These are phyloP conservation scores for Drusus annulatus DNA, from an alignment of 1,140 invertebrate species.

Conservation along the genomic window DNA sequence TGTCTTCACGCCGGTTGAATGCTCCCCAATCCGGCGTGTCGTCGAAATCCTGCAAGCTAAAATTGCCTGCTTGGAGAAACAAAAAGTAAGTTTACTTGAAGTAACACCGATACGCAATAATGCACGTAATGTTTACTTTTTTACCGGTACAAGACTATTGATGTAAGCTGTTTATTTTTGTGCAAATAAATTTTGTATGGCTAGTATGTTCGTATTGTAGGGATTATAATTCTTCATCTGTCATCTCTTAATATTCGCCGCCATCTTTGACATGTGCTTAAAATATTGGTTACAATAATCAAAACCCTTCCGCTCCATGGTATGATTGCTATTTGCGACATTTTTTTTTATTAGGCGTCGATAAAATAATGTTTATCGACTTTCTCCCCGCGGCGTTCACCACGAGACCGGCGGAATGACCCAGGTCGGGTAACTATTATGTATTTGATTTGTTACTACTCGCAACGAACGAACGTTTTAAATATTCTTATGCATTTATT, in stretches of 20 bases:
- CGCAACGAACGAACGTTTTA: background rate
- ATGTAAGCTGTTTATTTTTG: background rate
- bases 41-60: slow-evolving; percentile 51
- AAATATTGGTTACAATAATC: slow-evolving; percentile 40
- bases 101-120: slow-evolving; percentile 1
- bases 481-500: too few species aligned
- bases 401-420: background rate
- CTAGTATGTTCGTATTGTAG: background rate
- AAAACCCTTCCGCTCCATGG: background rate
- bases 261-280: slow-evolving; percentile 53
- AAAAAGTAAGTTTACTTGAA: slow-evolving; percentile 47
- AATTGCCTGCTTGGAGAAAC: slow-evolving; percentile 53
- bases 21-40: slow-evolving; percentile 48
- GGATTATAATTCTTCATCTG: slow-evolving; percentile 30
- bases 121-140: slow-evolving; percentile 1
- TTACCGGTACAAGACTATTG: background rate
- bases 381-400: background rate
- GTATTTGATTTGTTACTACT: background rate
- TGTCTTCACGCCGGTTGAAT: slow-evolving; percentile 40
- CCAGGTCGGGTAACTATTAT: background rate
- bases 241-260: slow-evolving; percentile 38
- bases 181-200: background rate
- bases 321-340: background rate
- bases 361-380: background rate
- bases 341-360: background rate